Percentiles rank a stretch among this genome's conserved stretches.
Evolutionary conservation across 2,797 vertebrate genomes (phyloP).

Genomic region (Alca torda): DNA sequence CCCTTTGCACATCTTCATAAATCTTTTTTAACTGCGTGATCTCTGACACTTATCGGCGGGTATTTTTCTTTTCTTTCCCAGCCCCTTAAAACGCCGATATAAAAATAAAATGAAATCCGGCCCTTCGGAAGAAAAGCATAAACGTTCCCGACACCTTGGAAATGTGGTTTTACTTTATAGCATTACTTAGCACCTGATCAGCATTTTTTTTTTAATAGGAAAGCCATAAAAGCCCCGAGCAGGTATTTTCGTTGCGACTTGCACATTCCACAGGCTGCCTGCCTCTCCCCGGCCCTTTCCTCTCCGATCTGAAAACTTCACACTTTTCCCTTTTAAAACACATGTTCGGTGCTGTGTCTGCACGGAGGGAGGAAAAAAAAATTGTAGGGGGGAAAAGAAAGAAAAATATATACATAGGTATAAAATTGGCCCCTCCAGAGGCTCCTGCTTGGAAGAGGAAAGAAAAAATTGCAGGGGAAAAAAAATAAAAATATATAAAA

Average conservation of each 20-base stretch:
- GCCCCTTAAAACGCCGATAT: constrained; percentile 2
- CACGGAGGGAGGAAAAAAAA: rapidly evolving
- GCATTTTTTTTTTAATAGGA: constrained; percentile 28
- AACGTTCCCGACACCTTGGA: constrained; percentile 74
- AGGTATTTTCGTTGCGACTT: constrained; percentile 58
- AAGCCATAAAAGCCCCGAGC: constrained; percentile 62
- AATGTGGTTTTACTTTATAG: constrained; percentile 79
- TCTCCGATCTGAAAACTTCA: constrained; percentile 70
- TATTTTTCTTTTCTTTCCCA: constrained; percentile 14
- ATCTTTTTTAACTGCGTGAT: background rate
- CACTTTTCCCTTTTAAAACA: constrained; percentile 82
- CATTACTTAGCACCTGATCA: constrained; percentile 79
- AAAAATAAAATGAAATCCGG: constrained; percentile 33
- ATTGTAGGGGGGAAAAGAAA: background rate
- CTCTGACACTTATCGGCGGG: background rate
- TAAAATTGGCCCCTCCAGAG: background rate
- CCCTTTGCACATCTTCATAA: background rate
- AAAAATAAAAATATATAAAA: background rate
- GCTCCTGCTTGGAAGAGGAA: background rate
- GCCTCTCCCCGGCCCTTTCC: constrained; percentile 41
- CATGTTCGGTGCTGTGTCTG: constrained; percentile 39
- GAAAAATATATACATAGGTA: background rate
- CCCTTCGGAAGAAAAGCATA: constrained; percentile 64
- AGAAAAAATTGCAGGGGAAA: no score
- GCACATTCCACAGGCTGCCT: constrained; percentile 37